Evolutionary conservation across 1,140 invertebrate genomes (phyloP), one percentile per base, ranked within the genome.

Genomic region (Spodoptera litura): DNA sequence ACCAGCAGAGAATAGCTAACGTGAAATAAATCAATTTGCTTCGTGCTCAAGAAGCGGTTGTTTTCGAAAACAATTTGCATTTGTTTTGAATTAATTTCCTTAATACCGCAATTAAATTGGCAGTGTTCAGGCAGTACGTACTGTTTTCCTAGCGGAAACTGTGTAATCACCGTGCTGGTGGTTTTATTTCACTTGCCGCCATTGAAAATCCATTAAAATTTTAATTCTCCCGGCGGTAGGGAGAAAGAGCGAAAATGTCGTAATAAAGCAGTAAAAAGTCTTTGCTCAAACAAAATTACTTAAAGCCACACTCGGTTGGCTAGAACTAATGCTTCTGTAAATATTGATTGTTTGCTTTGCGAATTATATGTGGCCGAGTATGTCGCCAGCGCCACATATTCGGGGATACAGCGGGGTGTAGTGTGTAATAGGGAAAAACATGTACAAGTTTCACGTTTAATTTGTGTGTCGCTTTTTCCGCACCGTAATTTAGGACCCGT

Each of bases 151-250:
- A 72, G 72, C 56, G 62, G 79, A 64, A 66, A 74, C 78, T 27
- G 58, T 77, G 80, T 81, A 81, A 80, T 80, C 75, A 82, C 72
- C 71, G 71, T 71, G 59, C 73, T 55, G 73, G 72, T 76, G 56
- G 78, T 82, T 83, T 85, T 82, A 83, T 85, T 83, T 80, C 84
- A 78, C 78, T 83, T 75, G 64, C 76, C 78, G 78, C 73, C 80
- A 85, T 83, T 79, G 82, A 81, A 81, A 83, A 83, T 62, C 82
- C 76, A 83, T 83, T 83, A 85, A 85, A 85, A 80, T 83, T 85
- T 85, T 83, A 83, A 85, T 83, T 85, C 76, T 56, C 56, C 56
- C 74, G 52, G 64, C 55, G 68, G 71, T 59, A 68, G 49, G 75
- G 62, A 81, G 74, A 72, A 53, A 77, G 81, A 75, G 62, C 78